Percentiles rank a stretch among this genome's conserved stretches.
phyloP scores from a whole-genome alignment of 2,113 vertebrate genomes.

The Cyprichromis sp. region DNA sequence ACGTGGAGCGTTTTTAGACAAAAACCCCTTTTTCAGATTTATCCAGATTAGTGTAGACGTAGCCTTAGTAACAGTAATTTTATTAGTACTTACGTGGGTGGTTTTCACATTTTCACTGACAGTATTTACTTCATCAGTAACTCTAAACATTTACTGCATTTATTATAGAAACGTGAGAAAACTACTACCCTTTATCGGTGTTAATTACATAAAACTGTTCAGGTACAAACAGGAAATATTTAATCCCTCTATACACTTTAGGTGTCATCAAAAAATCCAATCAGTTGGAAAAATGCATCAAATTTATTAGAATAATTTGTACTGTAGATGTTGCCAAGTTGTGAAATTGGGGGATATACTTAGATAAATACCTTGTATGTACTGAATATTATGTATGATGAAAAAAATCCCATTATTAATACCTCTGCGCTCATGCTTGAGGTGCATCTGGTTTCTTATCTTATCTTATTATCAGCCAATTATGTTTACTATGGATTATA shows the following conservation, averaged over 20 bases:
- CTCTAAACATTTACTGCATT: neutral
- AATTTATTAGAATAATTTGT: neutral
- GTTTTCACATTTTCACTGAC: neutral
- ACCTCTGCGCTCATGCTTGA: neutral
- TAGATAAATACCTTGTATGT: neutral
- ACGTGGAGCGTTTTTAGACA: rapidly evolving
- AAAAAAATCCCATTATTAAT: neutral
- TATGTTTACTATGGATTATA: neutral
- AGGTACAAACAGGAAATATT: neutral
- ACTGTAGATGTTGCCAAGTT: neutral
- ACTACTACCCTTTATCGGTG: neutral
- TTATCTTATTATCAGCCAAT: neutral
- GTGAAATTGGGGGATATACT: neutral
- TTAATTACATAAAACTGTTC: neutral
- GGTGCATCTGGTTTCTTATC: neutral
- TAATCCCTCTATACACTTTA: neutral
- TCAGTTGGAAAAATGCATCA: neutral
- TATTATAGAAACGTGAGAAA: neutral
- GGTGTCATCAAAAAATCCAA: neutral
- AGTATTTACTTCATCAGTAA: neutral
- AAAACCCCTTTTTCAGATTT: rapidly evolving
- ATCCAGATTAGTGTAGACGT: neutral
- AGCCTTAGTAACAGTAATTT: neutral
- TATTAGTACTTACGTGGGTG: neutral
- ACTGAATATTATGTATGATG: neutral